These are phyloP conservation scores for Tenualosa thibaudeaui DNA, from an alignment of 2,797 vertebrate species.

Conservation along the genomic window DNA sequence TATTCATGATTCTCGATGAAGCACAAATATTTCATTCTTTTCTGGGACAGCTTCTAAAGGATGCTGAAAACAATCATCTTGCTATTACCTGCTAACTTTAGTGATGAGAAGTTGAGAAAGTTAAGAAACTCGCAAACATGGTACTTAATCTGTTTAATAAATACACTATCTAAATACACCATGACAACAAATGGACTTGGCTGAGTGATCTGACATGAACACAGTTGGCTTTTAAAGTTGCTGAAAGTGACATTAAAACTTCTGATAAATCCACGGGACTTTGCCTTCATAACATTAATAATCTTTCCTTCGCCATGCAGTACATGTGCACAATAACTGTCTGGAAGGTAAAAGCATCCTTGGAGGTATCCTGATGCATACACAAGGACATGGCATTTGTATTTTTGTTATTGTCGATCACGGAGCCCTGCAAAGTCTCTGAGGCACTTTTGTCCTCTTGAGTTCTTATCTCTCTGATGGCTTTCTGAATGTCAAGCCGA, in stretches of 20 bases:
- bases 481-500: slow-evolving; percentile 9
- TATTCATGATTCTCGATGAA: not conserved
- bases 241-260: not conserved
- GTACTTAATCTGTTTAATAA: slow-evolving; percentile 7
- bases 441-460: not conserved
- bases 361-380: not conserved
- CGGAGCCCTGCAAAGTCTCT: not conserved
- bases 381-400: not conserved
- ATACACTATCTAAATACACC: not conserved
- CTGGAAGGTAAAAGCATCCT: not conserved
- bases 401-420: not conserved
- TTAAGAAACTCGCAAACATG: not conserved
- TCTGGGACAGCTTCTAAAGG: not conserved
- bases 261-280: not conserved
- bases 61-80: not conserved
- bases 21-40: not conserved
- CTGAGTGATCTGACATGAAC: not conserved
- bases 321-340: not conserved
- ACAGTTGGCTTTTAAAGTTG: not conserved
- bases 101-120: not conserved
- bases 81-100: not conserved
- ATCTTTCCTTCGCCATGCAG: not conserved
- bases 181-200: not conserved
- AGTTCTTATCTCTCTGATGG: not conserved
- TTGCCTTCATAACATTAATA: not conserved